phyloP scores from a whole-genome alignment of 2,888 invertebrate genomes.

The Crocallis elinguaria region DNA sequence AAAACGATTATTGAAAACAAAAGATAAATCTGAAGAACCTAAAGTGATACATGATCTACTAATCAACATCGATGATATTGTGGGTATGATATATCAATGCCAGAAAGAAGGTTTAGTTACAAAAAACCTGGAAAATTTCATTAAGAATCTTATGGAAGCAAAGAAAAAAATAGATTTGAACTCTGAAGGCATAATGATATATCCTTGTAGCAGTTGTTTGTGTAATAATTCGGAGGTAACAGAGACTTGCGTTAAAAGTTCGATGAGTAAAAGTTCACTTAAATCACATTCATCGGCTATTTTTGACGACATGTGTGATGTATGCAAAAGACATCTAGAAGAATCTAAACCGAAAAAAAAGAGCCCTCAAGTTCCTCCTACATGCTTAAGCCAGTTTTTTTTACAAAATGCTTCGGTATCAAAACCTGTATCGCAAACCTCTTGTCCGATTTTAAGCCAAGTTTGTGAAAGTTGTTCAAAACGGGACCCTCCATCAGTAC shows the following conservation, averaged over 20 bases:
- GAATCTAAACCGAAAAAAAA: too few species aligned
- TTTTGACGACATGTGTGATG: neutral
- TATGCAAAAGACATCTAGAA: conserved; percentile 14
- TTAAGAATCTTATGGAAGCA: conserved; percentile 41
- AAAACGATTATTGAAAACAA: conserved; percentile 36
- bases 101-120: conserved; percentile 42
- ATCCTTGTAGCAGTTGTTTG: conserved; percentile 5
- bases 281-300: too few species aligned
- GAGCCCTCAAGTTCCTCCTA: too few species aligned
- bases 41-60: conserved; percentile 37
- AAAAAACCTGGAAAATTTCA: conserved; percentile 44
- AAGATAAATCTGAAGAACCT: conserved; percentile 10
- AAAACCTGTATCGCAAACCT: too few species aligned
- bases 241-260: too few species aligned
- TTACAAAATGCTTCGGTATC: too few species aligned
- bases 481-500: too few species aligned
- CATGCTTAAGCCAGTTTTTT: too few species aligned
- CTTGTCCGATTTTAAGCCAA: too few species aligned
- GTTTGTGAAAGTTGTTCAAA: too few species aligned
- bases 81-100: conserved; percentile 43
- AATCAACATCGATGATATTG: conserved; percentile 44
- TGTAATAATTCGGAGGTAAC: neutral
- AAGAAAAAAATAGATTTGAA: conserved; percentile 38
- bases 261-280: too few species aligned
- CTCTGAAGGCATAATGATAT: conserved; percentile 9